Percentiles rank a stretch among this genome's conserved stretches.
Evolutionary conservation across 2,888 invertebrate species (phyloP).

Genomic region (Dichetophora obliterata): DNA sequence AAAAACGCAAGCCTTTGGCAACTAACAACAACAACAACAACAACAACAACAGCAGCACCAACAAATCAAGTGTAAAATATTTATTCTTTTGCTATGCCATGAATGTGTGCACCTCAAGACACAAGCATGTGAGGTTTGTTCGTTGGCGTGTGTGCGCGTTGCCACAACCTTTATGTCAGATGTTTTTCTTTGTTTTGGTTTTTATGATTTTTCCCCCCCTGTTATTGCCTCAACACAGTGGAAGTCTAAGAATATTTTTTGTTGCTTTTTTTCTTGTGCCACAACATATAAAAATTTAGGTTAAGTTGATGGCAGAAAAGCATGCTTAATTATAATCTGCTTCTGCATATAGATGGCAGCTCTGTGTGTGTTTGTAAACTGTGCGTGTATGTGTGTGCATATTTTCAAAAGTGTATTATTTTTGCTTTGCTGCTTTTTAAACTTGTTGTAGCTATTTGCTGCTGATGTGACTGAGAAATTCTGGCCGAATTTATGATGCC

Average conservation of each 20-base stretch:
- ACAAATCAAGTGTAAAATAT: conserved; percentile 35
- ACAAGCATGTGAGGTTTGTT: not conserved
- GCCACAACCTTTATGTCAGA: conserved; percentile 14
- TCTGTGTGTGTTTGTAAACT: not conserved
- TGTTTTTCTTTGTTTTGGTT: not conserved
- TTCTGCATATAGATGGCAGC: not conserved
- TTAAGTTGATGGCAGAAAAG: not conserved
- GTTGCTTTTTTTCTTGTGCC: not conserved
- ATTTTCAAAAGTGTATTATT: not conserved
- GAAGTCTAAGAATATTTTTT: not conserved
- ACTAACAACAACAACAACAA: not conserved
- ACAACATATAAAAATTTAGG: not conserved
- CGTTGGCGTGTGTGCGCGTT: conserved; percentile 13
- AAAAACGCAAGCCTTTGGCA: conserved; percentile 25
- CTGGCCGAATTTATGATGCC: not conserved
- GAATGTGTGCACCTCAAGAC: conserved; percentile 10
- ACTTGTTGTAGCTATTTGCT: not conserved
- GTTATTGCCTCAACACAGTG: not conserved
- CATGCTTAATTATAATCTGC: not conserved
- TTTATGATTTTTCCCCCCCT: not conserved
- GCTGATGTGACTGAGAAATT: not conserved
- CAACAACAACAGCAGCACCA: not conserved
- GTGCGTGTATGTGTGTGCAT: not conserved
- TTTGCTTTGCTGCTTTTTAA: not conserved
- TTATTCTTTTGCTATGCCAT: conserved; percentile 36